phyloP scores from a whole-genome alignment of 2,888 invertebrate genomes.

The Odontomyia ornata region DNA sequence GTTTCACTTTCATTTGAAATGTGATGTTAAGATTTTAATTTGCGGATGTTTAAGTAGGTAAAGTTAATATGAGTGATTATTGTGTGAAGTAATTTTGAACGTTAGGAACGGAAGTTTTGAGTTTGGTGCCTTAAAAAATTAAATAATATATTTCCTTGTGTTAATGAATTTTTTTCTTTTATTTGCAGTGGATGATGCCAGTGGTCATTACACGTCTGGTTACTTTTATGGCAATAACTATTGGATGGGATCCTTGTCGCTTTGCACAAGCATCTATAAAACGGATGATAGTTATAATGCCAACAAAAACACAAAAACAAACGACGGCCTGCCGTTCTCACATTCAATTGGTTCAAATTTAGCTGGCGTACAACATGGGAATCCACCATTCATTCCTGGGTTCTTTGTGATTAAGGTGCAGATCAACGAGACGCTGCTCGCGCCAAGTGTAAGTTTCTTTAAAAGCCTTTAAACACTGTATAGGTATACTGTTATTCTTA shows the following conservation, averaged over 20 bases:
- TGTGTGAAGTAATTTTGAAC: too few relatives aligned
- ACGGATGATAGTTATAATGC: conserved; percentile 59
- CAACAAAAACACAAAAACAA: conserved; percentile 37
- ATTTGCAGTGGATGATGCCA: conserved; percentile 73
- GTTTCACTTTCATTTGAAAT: neutral
- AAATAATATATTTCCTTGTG: too few relatives aligned
- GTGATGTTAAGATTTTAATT: neutral
- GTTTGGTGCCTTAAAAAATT: too few relatives aligned
- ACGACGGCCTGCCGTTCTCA: conserved; percentile 60
- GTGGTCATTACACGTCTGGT: conserved; percentile 79
- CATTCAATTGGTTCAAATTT: conserved; percentile 55
- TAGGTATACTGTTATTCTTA: too few relatives aligned
- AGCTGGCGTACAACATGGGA: conserved; percentile 58
- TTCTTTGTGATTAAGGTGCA: conserved; percentile 73
- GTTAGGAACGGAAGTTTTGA: too few relatives aligned
- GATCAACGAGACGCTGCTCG: conserved; percentile 64
- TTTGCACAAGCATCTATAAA: conserved; percentile 74
- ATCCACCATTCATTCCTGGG: conserved; percentile 73
- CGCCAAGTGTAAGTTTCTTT: conserved; percentile 57
- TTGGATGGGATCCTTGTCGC: conserved; percentile 79
- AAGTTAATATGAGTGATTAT: too few relatives aligned
- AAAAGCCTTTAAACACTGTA: neutral
- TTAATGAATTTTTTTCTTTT: conserved; percentile 9
- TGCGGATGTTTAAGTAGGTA: too few relatives aligned
- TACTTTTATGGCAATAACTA: conserved; percentile 86